Evolutionary conservation across 2,797 vertebrate genomes (phyloP), one percentile per base, ranked within the genome.

Genomic region (Neomorphus geoffroyi): DNA sequence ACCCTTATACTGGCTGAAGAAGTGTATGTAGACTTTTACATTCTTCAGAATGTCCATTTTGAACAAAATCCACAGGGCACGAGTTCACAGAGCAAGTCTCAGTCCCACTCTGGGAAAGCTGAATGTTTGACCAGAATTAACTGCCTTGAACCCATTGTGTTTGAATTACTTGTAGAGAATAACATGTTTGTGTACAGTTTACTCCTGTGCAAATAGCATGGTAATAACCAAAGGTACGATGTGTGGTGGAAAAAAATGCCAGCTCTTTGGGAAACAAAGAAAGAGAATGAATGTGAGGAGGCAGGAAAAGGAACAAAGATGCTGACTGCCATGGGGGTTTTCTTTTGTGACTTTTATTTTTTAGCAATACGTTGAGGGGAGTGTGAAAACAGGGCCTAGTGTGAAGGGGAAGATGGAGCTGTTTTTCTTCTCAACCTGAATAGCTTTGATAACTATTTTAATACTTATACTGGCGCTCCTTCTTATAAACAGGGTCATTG

Each of bases 121-220:
- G 51, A 39, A 58, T 77, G 61, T 92, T 87, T 79, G 61, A 43
- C 51, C 56, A 37, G 77, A 92, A 79, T 75, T 91, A 81, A 75
- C 39, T 83, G 66, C 66, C 43, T 73, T 91, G 65, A 91, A 30
- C 27, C 35, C 27, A 58, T 48, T 78, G 72, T 93, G 35, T 41
- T 93, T 94, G 70, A 91, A 75, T 83, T 60, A 53, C 46, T 94
- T 62, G 28, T 70, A 60, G 79, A 94, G 81, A 92, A 69, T 88
- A 58, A 53, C 57, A 69, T 48, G 53, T 75, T 94, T 88, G 56
- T 88, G 74, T 88, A 50, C 70, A 79, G 58, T 69, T 66, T 80
- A 62, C 72, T 82, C 57, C 73, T 93, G 81, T 86, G 77, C 80
- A 90, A 66, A 86, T 69, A 67, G 58, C 66, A 26, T 79, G 72